Base-by-base conservation (phyloP, 2,113 vertebrate genomes). In the Delphinus delphis region DNA sequence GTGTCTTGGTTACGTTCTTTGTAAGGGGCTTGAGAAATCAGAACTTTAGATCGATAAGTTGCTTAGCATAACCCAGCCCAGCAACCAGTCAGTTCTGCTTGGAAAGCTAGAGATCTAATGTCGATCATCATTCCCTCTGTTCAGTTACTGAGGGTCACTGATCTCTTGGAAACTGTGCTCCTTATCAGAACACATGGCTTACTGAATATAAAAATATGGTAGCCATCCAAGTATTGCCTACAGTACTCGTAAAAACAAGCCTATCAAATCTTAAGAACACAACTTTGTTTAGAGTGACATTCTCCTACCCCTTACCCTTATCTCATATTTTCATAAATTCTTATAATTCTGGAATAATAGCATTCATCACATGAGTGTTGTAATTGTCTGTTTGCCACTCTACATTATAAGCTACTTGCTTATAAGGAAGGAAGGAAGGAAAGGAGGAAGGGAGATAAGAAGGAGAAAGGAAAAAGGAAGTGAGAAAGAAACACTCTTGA, bases 31-130 rank as follows among this genome's bases (percentile, higher is more conserved):
- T 81, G 89, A 85, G 96, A 93, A 98, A 98, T 97, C 91, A 70
- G 88, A 98, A 98, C 95, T 96, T 97, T 95, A 92, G 98, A 98
- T 99, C 98, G 97, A 97, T 98, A 97, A 88, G 93, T 97, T 95
- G 98, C 96, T 96, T 77, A 98, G 97, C 47, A 44, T 41, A 58
- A 20, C 33, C 6, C 38, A 77, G 23, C 6, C 47, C 31, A 65
- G 23, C 2, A 0, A 55, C 6, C 38, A 41, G 15, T 18, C 5
- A 11, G 38, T 41, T 89, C 38, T 89, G 12, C 76, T 41, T 58
- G 38, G 36, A 5, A 71, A 85, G 13, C 10, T 1, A 36, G 71
- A 44, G 7, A 55, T 8, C 1, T 4, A 8, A 7, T 9, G 21
- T 67, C 33, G 9, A 5, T 33, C 50, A 6, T 7, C 8, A 26